Evolutionary conservation across 2,888 invertebrate species (phyloP), one percentile per base, ranked within the genome.

Genomic region (Beris morrisii): DNA sequence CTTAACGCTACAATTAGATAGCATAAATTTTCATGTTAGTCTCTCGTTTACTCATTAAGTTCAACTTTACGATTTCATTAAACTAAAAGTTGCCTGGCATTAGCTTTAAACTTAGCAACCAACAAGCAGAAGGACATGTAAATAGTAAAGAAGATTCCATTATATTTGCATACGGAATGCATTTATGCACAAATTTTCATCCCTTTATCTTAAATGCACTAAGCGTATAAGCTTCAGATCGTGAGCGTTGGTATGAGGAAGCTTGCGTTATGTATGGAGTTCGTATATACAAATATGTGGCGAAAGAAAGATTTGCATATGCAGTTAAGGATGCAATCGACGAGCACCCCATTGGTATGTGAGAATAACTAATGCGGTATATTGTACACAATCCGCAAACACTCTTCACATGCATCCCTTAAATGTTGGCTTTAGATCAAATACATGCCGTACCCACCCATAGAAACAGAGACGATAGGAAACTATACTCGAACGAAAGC

Each of bases 141-240:
- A 67, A 67, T 67, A 67, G 57, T 58, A 53, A 58, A 46, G 58
- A 67, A 67, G 64, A 58, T 63, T 56, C 56, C 68, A 68, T 68
- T 68, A 65, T 66, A 68, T 68, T 68, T 68, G 68, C 68, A 68
- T 68, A 68, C 64, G 53, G 66, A 68, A 64, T 68, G 68, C 68
- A 68, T 68, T 66, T 57, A 68, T 66, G 68, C 68, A 63, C 66
- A 64, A 68, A 68, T 66, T 68, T 68, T 68, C 68, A 68, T 68
- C 65, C 64, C 68, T 66, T 68, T 68, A 68, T 68, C 68, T 64
- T 64, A 64, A 64, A 68, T 61, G 63, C 65, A 56, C 58, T 65
- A 67, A 67, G 67, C 65, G 30, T 45, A 63, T 63, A 63, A 59
- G 58, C 58, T 59, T 48, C 46, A 31, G 48, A 15, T 31, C 15